Percentiles rank a stretch among this genome's conserved stretches.
phyloP scores from a whole-genome alignment of 2,888 invertebrate species.

The Caprella mutica region DNA sequence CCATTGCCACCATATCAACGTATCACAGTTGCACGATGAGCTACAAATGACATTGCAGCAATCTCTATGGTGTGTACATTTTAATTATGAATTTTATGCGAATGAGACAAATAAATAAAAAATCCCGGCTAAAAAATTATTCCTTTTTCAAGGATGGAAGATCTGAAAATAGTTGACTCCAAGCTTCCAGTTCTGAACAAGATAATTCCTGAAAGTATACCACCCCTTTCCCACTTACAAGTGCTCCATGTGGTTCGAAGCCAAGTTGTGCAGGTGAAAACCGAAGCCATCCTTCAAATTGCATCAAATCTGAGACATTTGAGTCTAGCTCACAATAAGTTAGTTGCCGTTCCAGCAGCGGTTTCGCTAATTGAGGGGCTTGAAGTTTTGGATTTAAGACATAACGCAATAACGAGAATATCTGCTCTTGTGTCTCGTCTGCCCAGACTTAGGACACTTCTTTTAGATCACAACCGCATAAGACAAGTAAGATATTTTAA shows the following conservation, averaged over 20 bases:
- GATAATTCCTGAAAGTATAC: not conserved
- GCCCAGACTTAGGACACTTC: constrained; percentile 15
- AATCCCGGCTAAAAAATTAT: too few species aligned
- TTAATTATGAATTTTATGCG: too few species aligned
- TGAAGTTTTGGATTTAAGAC: constrained; percentile 23
- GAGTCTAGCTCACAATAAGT: constrained; percentile 52
- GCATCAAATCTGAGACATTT: constrained; percentile 42
- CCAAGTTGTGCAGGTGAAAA: constrained; percentile 47
- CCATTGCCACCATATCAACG: too few species aligned
- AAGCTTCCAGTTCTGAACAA: constrained; percentile 15
- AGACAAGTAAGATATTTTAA: constrained; percentile 14
- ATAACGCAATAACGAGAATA: constrained; percentile 18
- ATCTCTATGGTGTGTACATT: too few species aligned
- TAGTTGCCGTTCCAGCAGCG: constrained; percentile 47
- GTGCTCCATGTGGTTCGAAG: constrained; percentile 60
- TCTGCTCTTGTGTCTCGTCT: constrained; percentile 11
- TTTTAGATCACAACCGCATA: constrained; percentile 47
- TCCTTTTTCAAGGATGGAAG: not conserved
- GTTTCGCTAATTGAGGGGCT: constrained; percentile 39
- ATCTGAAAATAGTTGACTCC: constrained; percentile 13
- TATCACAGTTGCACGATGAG: too few species aligned
- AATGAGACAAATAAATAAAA: not conserved
- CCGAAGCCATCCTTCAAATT: constrained; percentile 35
- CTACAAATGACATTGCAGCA: too few species aligned
- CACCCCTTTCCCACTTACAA: constrained; percentile 44